These are phyloP conservation scores for Hylomyscus alleni DNA, from an alignment of 2,797 vertebrate genomes.

Conservation along the genomic window DNA sequence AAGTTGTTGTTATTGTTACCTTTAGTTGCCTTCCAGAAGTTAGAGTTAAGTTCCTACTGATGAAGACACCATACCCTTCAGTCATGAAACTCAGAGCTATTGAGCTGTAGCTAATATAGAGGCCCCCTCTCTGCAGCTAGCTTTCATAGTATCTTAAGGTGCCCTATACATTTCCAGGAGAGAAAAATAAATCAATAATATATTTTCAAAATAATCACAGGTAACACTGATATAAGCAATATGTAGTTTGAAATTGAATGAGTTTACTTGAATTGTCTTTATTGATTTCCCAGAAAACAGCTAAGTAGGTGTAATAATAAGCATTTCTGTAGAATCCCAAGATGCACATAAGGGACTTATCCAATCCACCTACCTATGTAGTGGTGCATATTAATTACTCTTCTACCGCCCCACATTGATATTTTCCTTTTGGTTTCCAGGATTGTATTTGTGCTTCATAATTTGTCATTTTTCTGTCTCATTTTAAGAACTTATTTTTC, in stretches of 20 bases:
- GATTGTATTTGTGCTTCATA: background rate
- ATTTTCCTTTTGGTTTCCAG: conserved; percentile 27
- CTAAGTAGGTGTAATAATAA: background rate
- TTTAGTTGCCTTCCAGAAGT: background rate
- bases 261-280: background rate
- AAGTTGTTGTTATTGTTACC: background rate
- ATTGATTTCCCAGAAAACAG: conserved; percentile 15
- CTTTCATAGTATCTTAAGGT: background rate
- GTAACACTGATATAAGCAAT: background rate
- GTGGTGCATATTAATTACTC: background rate
- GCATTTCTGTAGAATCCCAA: background rate
- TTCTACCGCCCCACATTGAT: background rate
- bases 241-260: background rate
- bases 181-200: background rate
- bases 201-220: conserved; percentile 58
- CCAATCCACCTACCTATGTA: background rate
- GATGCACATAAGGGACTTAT: background rate
- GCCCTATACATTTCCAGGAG: background rate
- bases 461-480: conserved; percentile 11
- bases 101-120: background rate
- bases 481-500: background rate
- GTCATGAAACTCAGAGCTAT: background rate
- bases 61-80: background rate
- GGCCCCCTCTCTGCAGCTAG: background rate
- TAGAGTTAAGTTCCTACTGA: no score